A percentile compares a stretch with the other conserved stretches of the same genome.
These are phyloP conservation scores for Xylota segnis DNA, from an alignment of 2,888 invertebrate species.

Conservation along the genomic window DNA sequence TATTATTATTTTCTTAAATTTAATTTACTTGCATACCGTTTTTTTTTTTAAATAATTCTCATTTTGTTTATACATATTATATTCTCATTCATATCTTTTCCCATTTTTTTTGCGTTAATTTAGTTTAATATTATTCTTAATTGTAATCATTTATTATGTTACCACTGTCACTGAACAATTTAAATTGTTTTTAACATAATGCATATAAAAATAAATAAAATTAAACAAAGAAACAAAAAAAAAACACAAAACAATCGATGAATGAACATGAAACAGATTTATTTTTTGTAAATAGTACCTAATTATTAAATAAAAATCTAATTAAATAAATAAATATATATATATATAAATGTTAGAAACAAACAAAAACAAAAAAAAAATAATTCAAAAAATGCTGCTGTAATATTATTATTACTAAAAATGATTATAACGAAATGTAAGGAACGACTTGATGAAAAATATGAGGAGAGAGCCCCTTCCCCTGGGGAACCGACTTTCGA, in stretches of 20 bases:
- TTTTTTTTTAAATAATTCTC: conserved; percentile 7
- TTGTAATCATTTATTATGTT: conserved; percentile 46
- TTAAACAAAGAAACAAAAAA: conserved; percentile 13
- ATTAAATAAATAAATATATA: conserved; percentile 48
- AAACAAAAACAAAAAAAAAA: conserved; percentile 20
- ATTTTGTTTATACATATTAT: conserved; percentile 23
- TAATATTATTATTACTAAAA: conserved; percentile 54
- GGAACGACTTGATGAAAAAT: conserved; percentile 50
- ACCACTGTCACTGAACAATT: conserved; percentile 27
- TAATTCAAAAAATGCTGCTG: conserved; percentile 14
- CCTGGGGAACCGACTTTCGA: conserved; percentile 36
- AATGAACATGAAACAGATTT: conserved; percentile 37
- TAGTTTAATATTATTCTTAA: conserved; percentile 30
- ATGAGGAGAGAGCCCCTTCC: conserved; percentile 11
- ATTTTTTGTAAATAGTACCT: conserved; percentile 68
- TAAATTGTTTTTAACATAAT: conserved; percentile 38
- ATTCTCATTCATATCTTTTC: background rate
- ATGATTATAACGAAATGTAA: conserved; percentile 54
- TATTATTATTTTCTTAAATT: conserved; percentile 11
- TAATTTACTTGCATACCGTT: background rate
- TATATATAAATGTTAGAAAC: conserved; percentile 65
- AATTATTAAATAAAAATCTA: conserved; percentile 43
- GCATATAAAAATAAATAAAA: conserved; percentile 16
- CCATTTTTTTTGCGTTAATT: conserved; percentile 18
- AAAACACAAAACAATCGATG: background rate